Conservation (phyloP, 2,113 vertebrate species). For the Suncus etruscus region DNA sequence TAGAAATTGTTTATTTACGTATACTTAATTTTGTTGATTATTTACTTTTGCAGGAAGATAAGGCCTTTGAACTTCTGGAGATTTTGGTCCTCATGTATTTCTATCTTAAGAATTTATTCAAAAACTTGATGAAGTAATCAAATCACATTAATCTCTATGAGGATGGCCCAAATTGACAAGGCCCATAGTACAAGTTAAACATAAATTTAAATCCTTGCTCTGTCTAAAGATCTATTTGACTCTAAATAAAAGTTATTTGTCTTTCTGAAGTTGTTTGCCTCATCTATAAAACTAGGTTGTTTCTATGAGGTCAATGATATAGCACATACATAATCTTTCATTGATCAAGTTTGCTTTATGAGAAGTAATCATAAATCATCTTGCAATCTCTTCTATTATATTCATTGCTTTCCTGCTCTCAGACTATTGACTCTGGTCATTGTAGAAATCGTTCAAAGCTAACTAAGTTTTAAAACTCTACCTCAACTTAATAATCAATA, state of each 20-base stretch:
- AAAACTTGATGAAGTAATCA: slow-evolving; percentile 26
- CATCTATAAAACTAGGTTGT: background rate
- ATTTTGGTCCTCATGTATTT: background rate
- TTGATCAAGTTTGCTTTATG: background rate
- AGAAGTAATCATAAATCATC: background rate
- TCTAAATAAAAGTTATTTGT: background rate
- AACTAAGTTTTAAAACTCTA: background rate
- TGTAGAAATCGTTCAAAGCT: background rate
- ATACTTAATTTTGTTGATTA: background rate
- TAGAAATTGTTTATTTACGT: background rate
- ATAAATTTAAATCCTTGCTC: background rate
- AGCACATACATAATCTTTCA: background rate
- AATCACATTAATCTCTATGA: background rate
- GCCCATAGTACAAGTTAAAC: background rate
- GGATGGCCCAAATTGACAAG: background rate
- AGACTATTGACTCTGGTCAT: background rate
- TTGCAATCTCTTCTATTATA: background rate
- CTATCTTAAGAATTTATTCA: background rate
- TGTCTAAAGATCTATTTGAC: background rate
- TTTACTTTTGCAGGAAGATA: background rate
- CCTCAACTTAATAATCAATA: background rate
- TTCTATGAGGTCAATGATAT: background rate
- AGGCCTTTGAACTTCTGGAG: background rate
- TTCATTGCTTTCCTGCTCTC: background rate
- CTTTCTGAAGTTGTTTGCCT: slow-evolving; percentile 17